Evolutionary conservation across 2,113 vertebrate species (phyloP).

Genomic region (Sinocyclocheilus anshuiensis): DNA sequence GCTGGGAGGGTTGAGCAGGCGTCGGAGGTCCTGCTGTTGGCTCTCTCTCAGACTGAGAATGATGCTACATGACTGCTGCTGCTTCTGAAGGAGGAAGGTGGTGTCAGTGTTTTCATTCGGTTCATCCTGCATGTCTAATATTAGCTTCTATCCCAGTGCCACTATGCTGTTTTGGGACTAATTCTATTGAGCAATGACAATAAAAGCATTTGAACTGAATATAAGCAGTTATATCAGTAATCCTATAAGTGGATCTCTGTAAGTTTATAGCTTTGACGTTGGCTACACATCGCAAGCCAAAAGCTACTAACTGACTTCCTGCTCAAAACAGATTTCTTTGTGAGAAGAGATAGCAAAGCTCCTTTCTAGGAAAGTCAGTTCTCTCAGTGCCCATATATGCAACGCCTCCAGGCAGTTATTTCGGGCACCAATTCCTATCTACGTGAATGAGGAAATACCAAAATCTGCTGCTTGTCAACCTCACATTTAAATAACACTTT

Average conservation of each 20-base stretch:
- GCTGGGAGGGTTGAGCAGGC: slow-evolving; percentile 94
- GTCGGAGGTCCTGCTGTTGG: slow-evolving; percentile 91
- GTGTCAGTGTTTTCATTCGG: not conserved
- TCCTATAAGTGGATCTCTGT: slow-evolving; percentile 8
- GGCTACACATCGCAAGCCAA: not conserved
- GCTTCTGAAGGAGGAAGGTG: slow-evolving; percentile 79
- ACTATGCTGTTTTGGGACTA: not conserved
- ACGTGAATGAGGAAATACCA: not conserved
- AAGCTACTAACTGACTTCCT: not conserved
- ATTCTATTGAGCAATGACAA: not conserved
- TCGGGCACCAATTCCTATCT: not conserved
- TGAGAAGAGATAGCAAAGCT: not conserved
- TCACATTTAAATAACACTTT: not conserved
- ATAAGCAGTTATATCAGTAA: not conserved
- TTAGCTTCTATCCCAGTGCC: not conserved
- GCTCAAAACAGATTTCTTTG: slow-evolving; percentile 8
- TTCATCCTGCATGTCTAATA: not conserved
- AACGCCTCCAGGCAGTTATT: not conserved
- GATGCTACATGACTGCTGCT: slow-evolving; percentile 97
- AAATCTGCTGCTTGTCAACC: not conserved
- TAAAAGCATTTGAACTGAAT: not conserved
- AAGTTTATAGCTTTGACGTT: not conserved
- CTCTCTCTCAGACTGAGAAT: slow-evolving; percentile 94
- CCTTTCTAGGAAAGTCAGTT: not conserved
- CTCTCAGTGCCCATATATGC: not conserved